Base-by-base conservation (phyloP, 2,888 invertebrate genomes). In the Globia sparganii region DNA sequence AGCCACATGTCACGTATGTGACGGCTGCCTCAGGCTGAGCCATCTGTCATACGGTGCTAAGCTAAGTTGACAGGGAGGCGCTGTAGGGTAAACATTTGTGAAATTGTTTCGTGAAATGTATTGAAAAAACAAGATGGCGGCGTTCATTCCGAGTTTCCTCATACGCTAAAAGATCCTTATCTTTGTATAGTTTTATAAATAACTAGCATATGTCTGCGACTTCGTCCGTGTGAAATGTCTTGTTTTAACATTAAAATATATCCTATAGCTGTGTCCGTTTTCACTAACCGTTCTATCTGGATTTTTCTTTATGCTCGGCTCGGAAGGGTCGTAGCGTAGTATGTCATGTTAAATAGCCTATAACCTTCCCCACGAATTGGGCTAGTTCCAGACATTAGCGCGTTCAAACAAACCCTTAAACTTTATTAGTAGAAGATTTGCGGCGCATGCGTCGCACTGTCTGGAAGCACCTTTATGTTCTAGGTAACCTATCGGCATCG, bases 401-500 rank as follows among this genome's bases (percentile, higher is more conserved):
- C 53, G 53, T 53, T 53, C 53, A 53, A 53, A 53, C 9, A 53
- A 53, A 53, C 9, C 3, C 8, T 9, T 6, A 2, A 49, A 9
- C 9, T 53, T 53, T 25, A 11, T 58, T 28, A 13, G 56, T 56
- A n/a, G 56, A 56, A 56, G 2, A n/a, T 21, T 21, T 56, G 25
- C 67, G 3, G 31, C 56, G 34, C 34, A 1, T 25, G 5, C 0
- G 25, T 56, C 9, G 4, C 11, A n/a, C n/a, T 61, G n/a, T 18
- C 34, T 68, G 34, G 1, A 21, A 0, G n/a, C 34, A 62, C n/a
- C 21, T 56, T 37, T 75, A 34, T 58, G 11, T 64, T 59, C 31
- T 56, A 69, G 61, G 21, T n/a, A 84, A 28, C n/a, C 53, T 53
- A 53, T 69, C 68, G 31, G n/a, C 64, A 34, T 68, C 25, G 31